These are phyloP conservation scores for Plotosus lineatus DNA, from an alignment of 2,113 vertebrate species.

Conservation along the genomic window DNA sequence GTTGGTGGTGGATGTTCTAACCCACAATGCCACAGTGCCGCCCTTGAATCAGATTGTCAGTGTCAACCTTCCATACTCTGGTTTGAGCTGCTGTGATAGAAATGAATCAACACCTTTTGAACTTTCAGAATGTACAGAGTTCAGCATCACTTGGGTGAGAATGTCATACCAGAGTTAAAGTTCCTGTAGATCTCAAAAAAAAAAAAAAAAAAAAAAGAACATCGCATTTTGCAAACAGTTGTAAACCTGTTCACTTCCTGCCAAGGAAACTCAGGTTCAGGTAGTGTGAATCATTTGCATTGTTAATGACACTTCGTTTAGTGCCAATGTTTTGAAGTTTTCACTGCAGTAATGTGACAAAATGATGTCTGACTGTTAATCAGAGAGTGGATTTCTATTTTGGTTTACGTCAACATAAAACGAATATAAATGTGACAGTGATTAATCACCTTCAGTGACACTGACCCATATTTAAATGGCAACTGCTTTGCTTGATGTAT, in stretches of 20 bases:
- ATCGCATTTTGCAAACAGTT: neutral
- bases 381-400: neutral
- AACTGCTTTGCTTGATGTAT: neutral
- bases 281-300: conserved; percentile 6
- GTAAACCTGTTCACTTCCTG: neutral
- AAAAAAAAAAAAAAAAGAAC: neutral
- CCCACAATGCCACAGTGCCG: too few relatives aligned
- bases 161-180: neutral
- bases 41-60: too few relatives aligned
- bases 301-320: conserved; percentile 18
- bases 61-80: neutral
- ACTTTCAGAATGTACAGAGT: neutral
- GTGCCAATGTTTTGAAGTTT: neutral
- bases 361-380: conserved; percentile 24
- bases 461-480: neutral
- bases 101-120: neutral
- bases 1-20: too few relatives aligned
- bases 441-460: neutral
- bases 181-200: neutral
- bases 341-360: conserved; percentile 21
- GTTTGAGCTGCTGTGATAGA: neutral
- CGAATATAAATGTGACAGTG: neutral
- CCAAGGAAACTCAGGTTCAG: neutral
- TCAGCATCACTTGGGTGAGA: neutral
- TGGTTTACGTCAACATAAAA: neutral